phyloP scores from a whole-genome alignment of 2,797 vertebrate species.

The Urophycis tenuis region DNA sequence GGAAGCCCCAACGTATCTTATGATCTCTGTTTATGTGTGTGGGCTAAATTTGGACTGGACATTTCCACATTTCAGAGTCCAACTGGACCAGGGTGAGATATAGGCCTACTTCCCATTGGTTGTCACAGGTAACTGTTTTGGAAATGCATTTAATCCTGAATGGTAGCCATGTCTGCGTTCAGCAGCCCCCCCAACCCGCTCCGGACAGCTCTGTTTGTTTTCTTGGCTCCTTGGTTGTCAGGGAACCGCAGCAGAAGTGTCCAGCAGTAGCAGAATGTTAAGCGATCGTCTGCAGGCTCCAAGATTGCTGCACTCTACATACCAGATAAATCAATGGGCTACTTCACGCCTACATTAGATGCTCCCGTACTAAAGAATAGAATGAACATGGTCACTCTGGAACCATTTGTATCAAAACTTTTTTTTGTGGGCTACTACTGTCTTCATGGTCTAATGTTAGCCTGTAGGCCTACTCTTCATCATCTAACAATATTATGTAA shows the following conservation, averaged over 20 bases:
- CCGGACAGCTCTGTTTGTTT: not conserved
- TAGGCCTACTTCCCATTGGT: not conserved
- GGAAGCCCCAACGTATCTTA: not conserved
- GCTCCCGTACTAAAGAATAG: not conserved
- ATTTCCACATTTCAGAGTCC: not conserved
- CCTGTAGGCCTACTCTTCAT: no score
- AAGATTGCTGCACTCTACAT: not conserved
- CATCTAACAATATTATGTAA: not conserved
- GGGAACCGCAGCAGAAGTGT: not conserved
- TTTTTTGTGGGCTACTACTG: not conserved
- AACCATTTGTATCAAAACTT: not conserved
- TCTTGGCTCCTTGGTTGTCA: not conserved
- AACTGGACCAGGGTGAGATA: not conserved
- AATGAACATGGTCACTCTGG: not conserved
- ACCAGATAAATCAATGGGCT: not conserved
- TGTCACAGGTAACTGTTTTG: slow-evolving; percentile 4
- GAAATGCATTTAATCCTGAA: not conserved
- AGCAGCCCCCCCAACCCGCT: not conserved
- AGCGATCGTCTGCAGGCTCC: not conserved
- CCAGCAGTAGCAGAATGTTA: slow-evolving; percentile 1
- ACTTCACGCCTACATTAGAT: not conserved
- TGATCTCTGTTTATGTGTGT: not conserved
- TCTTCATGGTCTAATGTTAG: not conserved
- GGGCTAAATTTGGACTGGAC: not conserved
- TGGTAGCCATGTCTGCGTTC: not conserved